These are phyloP conservation scores for Amphipyra tragopoginis DNA, from an alignment of 2,888 invertebrate genomes.

Conservation along the genomic window DNA sequence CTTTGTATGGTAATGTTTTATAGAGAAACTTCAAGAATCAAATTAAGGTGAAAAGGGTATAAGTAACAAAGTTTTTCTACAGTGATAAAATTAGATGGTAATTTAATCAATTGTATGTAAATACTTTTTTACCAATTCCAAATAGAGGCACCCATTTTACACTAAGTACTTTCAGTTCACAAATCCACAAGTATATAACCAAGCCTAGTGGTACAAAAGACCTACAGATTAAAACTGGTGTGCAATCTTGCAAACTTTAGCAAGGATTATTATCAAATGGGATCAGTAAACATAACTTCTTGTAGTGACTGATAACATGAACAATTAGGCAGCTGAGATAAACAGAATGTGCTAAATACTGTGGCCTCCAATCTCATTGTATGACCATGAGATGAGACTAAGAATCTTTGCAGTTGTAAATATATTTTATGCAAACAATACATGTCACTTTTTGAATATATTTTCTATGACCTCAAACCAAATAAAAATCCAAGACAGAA, in stretches of 20 bases:
- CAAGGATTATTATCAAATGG: constrained; percentile 23
- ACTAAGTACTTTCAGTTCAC: constrained; percentile 11
- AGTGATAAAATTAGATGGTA: too few species aligned
- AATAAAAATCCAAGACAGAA: too few species aligned
- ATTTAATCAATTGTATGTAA: too few species aligned
- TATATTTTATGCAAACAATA: too few species aligned
- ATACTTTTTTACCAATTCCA: constrained; percentile 24
- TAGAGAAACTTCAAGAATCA: too few species aligned
- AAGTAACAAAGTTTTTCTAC: too few species aligned
- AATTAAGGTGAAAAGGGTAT: too few species aligned
- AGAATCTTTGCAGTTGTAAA: background rate
- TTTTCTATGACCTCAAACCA: too few species aligned
- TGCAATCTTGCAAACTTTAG: constrained; percentile 12
- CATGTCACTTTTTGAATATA: too few species aligned
- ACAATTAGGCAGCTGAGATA: constrained; percentile 36
- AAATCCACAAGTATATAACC: background rate
- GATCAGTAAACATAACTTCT: constrained; percentile 50
- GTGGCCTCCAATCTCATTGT: constrained; percentile 26
- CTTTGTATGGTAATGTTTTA: too few species aligned
- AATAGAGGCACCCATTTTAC: constrained; percentile 26
- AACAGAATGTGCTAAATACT: constrained; percentile 37
- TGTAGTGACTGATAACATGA: constrained; percentile 50
- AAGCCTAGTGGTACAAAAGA: background rate
- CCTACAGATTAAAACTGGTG: constrained; percentile 7
- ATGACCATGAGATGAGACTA: constrained; percentile 33